Conservation (phyloP, 1,140 invertebrate genomes). For the Drosophila elegans region DNA sequence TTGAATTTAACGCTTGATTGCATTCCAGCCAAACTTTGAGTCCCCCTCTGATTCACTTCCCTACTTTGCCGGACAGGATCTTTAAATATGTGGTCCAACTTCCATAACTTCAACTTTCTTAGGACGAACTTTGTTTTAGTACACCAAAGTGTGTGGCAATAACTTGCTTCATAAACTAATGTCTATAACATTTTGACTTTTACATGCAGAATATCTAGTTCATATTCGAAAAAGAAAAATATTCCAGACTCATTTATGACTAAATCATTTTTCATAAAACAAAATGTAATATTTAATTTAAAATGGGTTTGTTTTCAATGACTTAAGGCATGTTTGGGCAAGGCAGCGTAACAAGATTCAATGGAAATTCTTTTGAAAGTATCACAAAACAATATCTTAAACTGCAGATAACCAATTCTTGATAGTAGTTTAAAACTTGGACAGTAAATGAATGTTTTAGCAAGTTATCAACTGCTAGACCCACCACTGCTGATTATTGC, state of each 20-base stretch:
- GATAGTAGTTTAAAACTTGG: too few relatives aligned
- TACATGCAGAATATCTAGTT: too few relatives aligned
- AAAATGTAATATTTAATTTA: too few relatives aligned
- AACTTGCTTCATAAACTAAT: not conserved
- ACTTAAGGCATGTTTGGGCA: too few relatives aligned
- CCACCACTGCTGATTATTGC: constrained; percentile 43
- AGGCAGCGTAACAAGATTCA: too few relatives aligned
- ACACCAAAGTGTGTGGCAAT: not conserved
- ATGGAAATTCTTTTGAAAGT: too few relatives aligned
- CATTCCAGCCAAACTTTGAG: constrained; percentile 43
- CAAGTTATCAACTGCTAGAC: constrained; percentile 14
- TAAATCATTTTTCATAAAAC: too few relatives aligned
- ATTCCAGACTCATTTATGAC: too few relatives aligned
- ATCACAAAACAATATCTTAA: not conserved
- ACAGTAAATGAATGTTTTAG: constrained; percentile 1
- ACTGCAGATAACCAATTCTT: too few relatives aligned
- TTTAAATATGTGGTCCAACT: constrained; percentile 7
- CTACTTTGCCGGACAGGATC: constrained; percentile 13
- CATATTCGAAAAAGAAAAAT: too few relatives aligned
- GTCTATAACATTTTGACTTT: too few relatives aligned
- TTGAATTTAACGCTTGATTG: constrained; percentile 82
- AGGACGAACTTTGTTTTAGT: constrained; percentile 3
- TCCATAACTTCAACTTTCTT: constrained; percentile 19
- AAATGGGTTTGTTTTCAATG: too few relatives aligned
- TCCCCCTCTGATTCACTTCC: constrained; percentile 2